Evolutionary conservation across 1,140 invertebrate species (phyloP), one percentile per base, ranked within the genome.

Genomic region (Callitettix versicolor): DNA sequence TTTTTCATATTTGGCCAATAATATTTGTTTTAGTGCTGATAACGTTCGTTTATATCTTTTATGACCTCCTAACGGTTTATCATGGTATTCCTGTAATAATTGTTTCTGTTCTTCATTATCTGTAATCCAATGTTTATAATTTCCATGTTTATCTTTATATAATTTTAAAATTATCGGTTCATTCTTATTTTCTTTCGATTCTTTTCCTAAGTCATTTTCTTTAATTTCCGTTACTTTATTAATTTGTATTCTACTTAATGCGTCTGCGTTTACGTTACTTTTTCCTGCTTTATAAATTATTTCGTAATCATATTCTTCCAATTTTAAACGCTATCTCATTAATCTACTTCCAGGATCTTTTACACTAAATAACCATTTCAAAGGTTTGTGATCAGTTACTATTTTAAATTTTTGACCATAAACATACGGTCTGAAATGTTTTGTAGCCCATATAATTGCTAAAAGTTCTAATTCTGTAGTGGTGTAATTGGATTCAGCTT

Each of bases 381-480:
- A 58, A 0, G 73, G 69, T 58, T 65, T 64, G 58, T 79, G 72
- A 57, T 81, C 76, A 1, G 73, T 79, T 11, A 70, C 50, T 1
- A 79, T 65, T 18, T 58, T 71, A 57, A 79, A 79, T 44, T 71
- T 65, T 30, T 49, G 64, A 15, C 70, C 71, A 53, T 69, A 71
- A 2, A 80, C 51, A 62, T 75, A 79, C 21, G 67, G 65, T 52
- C 67, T 53, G 55, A 76, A 77, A 33, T 75, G 63, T 44, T 71
- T 61, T 17, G 72, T 62, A 2, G 64, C 64, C 49, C 60, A 65
- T 14, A 72, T 38, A 3, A 74, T 53, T 9, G 67, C 72, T 20
- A 76, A 56, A 41, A 61, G 63, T 64, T 76, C 73, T 48, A 58
- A 54, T 61, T 75, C 67, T 1, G 65, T 70, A 1, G 61, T 62